phyloP scores from a whole-genome alignment of 1,140 invertebrate species.

The Conopomorpha cramerella region DNA sequence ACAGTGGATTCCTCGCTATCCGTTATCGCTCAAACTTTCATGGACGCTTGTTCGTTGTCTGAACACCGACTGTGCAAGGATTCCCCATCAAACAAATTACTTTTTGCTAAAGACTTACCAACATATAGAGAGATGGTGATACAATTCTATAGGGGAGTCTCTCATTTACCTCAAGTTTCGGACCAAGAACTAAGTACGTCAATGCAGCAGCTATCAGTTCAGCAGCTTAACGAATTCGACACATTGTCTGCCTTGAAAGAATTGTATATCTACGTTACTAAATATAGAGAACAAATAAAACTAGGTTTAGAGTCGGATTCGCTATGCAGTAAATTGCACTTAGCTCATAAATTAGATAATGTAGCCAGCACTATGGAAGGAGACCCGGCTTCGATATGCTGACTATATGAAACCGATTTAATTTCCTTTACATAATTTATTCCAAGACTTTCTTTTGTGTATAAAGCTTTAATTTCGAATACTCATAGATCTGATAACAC shows the following conservation, averaged over 20 bases:
- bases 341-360: constrained; percentile 87
- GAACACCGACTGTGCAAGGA: constrained; percentile 91
- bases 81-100: constrained; percentile 91
- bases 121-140: constrained; percentile 86
- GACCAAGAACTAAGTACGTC: constrained; percentile 91
- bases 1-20: constrained; percentile 91
- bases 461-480: constrained; percentile 59
- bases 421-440: constrained; percentile 57
- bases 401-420: constrained; percentile 56
- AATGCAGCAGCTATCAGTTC: constrained; percentile 88
- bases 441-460: constrained; percentile 53
- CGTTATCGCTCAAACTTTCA: constrained; percentile 95
- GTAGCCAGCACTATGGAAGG: constrained; percentile 88
- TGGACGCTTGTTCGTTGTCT: constrained; percentile 90
- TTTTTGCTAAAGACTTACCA: constrained; percentile 94
- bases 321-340: constrained; percentile 83
- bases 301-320: constrained; percentile 82
- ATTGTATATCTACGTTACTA: constrained; percentile 91
- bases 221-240: constrained; percentile 88
- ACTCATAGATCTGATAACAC: no score
- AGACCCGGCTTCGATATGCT: constrained; percentile 63
- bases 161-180: constrained; percentile 82
- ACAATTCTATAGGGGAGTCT: constrained; percentile 85
- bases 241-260: constrained; percentile 90
- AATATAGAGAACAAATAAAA: constrained; percentile 90